Evolutionary conservation across 2,797 vertebrate species (phyloP), one percentile per base, ranked within the genome.

Genomic region (Tokudaia tokunoshimensis): DNA sequence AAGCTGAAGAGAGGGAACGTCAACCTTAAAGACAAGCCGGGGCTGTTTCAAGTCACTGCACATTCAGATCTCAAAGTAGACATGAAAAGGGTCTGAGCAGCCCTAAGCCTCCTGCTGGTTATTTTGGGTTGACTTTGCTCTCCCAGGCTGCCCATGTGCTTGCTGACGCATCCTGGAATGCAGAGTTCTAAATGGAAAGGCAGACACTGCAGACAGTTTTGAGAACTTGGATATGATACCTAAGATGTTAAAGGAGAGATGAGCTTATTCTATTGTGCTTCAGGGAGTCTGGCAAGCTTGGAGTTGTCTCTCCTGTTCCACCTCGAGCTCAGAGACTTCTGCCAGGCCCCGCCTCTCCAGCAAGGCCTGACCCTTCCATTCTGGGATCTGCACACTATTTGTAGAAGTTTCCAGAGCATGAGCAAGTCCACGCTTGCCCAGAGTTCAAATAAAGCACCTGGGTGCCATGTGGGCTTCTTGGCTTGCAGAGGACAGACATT

Each of bases 351-450:
- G 50, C 91, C 88, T 93, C 85, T 88, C 67, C 57, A 74, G 57
- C 7, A 20, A 86, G 92, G 85, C 61, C 41, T 19, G 20, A 67
- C n/a, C 76, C 92, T 97, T 95, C 97, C 96, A 95, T 97, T 97
- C 95, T 96, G 76, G 94, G 97, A 97, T 95, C 80, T 55, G 5
- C 92, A 96, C 84, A 96, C 97, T 98, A 97, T 97, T 98, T 98
- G 74, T 82, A 97, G 94, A 96, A 76, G 17, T 81, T 95, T 94
- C 88, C 47, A 61, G 92, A 47, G 75, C 44, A 55, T 19, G 59
- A 92, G 47, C 98, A 98, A 96, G 98, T 94, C 91, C 76, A 80
- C 84, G 81, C 97, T 97, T 97, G 97, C 92, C 95, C 79, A 75
- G 72, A 41, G n/a, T 97, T 95, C 96, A 98, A 98, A 98, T 95